Percentiles rank a stretch among this genome's conserved stretches.
These are phyloP conservation scores for Scophthalmus maximus DNA, from an alignment of 2,113 vertebrate species.

Conservation along the genomic window DNA sequence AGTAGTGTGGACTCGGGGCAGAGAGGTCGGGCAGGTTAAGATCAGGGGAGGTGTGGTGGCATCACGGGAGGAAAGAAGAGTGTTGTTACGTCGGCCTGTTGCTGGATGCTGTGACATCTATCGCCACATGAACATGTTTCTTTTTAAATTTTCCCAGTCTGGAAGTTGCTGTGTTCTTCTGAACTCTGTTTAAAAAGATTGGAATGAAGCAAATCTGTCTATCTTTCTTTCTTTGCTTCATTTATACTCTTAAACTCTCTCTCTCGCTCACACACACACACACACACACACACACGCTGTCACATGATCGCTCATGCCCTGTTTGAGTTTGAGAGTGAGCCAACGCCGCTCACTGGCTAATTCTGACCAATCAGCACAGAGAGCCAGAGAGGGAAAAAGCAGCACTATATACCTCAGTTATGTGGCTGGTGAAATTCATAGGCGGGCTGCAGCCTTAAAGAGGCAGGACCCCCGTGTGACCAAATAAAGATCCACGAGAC, in stretches of 20 bases:
- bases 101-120: conserved; percentile 23
- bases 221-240: background rate
- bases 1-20: conserved; percentile 16
- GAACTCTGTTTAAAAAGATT: background rate
- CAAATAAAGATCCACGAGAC: conserved; percentile 26
- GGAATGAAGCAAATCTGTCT: background rate
- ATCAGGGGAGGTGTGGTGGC: conserved; percentile 1
- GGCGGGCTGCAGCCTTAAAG: conserved; percentile 51
- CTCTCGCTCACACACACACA: conserved; percentile 2
- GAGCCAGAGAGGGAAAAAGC: conserved; percentile 48
- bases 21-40: conserved; percentile 21
- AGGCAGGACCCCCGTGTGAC: conserved; percentile 26
- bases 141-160: too few species aligned
- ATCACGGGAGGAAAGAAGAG: conserved; percentile 1
- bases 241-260: background rate
- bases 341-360: conserved; percentile 46
- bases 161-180: background rate
- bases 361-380: conserved; percentile 56
- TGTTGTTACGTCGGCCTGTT: too few species aligned
- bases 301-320: conserved; percentile 49
- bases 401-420: conserved; percentile 33
- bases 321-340: conserved; percentile 58
- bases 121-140: background rate
- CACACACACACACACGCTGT: conserved; percentile 25
- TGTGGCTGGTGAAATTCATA: conserved; percentile 16